Conservation (phyloP, 2,888 invertebrate species). For the Ornithoptera alexandrae region DNA sequence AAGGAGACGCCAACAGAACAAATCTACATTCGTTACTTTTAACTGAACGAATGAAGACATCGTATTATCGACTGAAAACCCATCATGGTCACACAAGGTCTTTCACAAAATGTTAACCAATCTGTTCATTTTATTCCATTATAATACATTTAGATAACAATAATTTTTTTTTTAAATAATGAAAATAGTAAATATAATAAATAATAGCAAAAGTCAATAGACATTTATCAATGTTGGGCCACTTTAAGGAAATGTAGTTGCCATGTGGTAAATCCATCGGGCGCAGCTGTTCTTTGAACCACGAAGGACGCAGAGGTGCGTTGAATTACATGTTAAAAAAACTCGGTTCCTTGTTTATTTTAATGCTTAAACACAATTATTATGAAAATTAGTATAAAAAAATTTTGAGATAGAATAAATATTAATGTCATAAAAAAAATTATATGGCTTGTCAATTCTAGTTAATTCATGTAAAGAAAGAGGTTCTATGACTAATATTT, state of each 20-base stretch:
- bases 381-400: too few relatives aligned
- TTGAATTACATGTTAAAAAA: neutral
- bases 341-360: neutral
- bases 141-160: neutral
- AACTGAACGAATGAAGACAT: slow-evolving; percentile 2
- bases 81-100: neutral
- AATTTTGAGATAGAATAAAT: too few relatives aligned
- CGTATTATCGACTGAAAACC: neutral
- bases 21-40: slow-evolving; percentile 5
- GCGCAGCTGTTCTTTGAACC: slow-evolving; percentile 22
- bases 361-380: too few relatives aligned
- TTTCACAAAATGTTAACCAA: neutral
- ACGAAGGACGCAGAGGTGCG: slow-evolving; percentile 23
- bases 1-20: slow-evolving; percentile 16
- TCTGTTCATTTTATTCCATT: too few relatives aligned
- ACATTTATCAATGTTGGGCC: neutral
- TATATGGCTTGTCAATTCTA: too few relatives aligned
- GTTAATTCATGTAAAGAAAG: too few relatives aligned
- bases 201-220: too few relatives aligned
- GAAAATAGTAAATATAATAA: neutral
- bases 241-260: slow-evolving; percentile 2
- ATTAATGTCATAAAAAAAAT: too few relatives aligned
- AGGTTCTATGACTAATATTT: too few relatives aligned
- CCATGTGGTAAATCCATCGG: slow-evolving; percentile 14
- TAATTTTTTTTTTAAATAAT: neutral